A percentile compares a stretch with the other conserved stretches of the same genome.
Evolutionary conservation across 1,140 invertebrate species (phyloP).

Genomic region (Drosophila mayri): DNA sequence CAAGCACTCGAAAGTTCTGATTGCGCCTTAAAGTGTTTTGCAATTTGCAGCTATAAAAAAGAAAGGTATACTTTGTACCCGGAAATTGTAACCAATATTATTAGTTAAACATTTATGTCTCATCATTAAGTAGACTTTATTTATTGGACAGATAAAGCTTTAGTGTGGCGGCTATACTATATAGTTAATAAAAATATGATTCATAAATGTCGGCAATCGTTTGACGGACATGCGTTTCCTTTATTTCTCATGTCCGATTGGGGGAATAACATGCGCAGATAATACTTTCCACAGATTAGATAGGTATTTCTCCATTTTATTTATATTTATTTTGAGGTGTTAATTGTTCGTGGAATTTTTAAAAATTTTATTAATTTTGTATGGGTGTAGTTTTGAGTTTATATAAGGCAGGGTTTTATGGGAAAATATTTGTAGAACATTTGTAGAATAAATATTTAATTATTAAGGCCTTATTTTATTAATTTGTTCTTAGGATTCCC

Average conservation of each 20-base stretch:
- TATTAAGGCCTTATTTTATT: background rate
- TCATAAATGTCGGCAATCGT: slow-evolving; percentile 16
- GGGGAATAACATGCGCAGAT: slow-evolving; percentile 29
- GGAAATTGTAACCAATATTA: slow-evolving; percentile 5
- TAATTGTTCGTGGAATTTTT: background rate
- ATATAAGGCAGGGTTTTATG: no score
- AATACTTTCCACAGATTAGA: slow-evolving; percentile 27
- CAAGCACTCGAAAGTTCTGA: slow-evolving; percentile 19
- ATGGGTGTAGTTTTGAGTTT: no score
- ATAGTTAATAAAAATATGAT: slow-evolving; percentile 19
- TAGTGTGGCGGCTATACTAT: slow-evolving; percentile 3
- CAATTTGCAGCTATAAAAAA: background rate
- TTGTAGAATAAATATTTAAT: background rate
- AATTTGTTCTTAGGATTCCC: background rate
- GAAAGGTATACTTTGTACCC: background rate
- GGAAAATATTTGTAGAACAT: background rate
- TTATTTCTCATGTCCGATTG: slow-evolving; percentile 3
- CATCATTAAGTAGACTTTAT: slow-evolving; percentile 16
- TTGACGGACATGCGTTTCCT: slow-evolving; percentile 23
- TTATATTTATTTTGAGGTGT: slow-evolving; percentile 9
- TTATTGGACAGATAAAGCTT: slow-evolving; percentile 30
- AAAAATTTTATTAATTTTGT: background rate
- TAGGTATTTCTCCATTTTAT: slow-evolving; percentile 10
- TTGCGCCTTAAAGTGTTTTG: background rate
- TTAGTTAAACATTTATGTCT: slow-evolving; percentile 19